Evolutionary conservation across 2,888 invertebrate genomes (phyloP).

Genomic region (Coleophora deauratella): DNA sequence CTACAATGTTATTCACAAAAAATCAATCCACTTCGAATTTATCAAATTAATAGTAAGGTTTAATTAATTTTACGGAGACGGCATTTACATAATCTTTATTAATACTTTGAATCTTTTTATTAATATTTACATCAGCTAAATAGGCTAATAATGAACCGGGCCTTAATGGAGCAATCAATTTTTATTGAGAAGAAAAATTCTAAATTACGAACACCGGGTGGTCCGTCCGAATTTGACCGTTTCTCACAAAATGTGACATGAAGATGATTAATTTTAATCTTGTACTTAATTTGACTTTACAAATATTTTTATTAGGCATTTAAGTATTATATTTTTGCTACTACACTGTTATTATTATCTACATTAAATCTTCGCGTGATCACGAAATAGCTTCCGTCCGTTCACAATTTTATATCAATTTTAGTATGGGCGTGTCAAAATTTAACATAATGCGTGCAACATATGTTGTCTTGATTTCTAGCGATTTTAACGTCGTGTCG

Average conservation of each 20-base stretch:
- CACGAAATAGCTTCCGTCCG: too few species aligned
- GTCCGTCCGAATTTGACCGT: slow-evolving; percentile 17
- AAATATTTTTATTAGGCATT: slow-evolving; percentile 6
- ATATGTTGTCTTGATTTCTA: slow-evolving; percentile 35
- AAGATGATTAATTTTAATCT: background rate
- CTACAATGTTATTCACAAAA: too few species aligned
- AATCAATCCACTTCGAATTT: too few species aligned
- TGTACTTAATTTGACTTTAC: slow-evolving; percentile 14
- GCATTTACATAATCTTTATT: slow-evolving; percentile 14
- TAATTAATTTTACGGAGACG: too few species aligned
- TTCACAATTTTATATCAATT: too few species aligned
- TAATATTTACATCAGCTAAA: slow-evolving; percentile 47
- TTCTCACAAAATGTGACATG: background rate
- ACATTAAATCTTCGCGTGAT: background rate
- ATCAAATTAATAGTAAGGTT: too few species aligned
- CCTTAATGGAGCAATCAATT: slow-evolving; percentile 49
- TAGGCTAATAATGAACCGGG: slow-evolving; percentile 45
- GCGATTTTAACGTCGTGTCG: slow-evolving; percentile 30
- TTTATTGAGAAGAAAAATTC: slow-evolving; percentile 44
- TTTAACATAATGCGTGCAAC: slow-evolving; percentile 24
- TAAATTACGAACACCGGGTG: slow-evolving; percentile 47
- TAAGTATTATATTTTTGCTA: slow-evolving; percentile 7
- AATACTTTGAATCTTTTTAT: slow-evolving; percentile 32
- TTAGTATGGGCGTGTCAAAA: too few species aligned
- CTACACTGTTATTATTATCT: slow-evolving; percentile 5